Evolutionary conservation across 2,797 vertebrate genomes (phyloP), one percentile per base, ranked within the genome.

Genomic region (Danio kyathit): DNA sequence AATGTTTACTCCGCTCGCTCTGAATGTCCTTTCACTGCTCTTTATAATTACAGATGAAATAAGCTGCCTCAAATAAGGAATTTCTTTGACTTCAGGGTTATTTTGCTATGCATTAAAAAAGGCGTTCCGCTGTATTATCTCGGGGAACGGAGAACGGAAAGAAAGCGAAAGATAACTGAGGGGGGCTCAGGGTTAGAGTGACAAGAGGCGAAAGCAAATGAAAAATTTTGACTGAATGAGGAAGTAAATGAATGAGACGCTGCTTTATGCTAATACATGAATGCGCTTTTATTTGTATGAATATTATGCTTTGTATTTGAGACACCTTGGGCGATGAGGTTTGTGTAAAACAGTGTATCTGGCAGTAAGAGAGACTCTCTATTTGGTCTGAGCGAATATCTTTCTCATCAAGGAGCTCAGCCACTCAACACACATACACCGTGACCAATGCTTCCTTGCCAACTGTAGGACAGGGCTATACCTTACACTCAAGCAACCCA

Each of bases 11-110:
- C 61, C 48, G 14, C 72, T 82, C 82, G 63, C 56, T 65, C 54
- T 41, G 66, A 87, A 86, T 84, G 82, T 79, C 77, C 80, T 81
- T 86, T 86, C 82, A 73, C 65, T 82, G 79, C 75, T 82, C 78
- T 85, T 83, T 74, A 86, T 85, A 87, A 87, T 87, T 88, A 87
- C 86, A 86, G 83, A 87, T 86, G 82, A 85, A 86, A 84, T 82
- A 83, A 80, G 74, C 66, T 57, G 38, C 29, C 72, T 83, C 60
- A 83, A 83, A 84, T 77, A 82, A 84, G 82, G 67, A 84, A 77
- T 75, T 71, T 66, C 49, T 82, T 85, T 85, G 60, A 84, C 84
- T 86, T 76, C 40, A 74, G 77, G 80, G 77, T 74, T 85, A 74
- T 82, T 84, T 75, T 64, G 77, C 74, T 73, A 70, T 74, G 65